Percentiles rank a stretch among this genome's conserved stretches.
Conservation (phyloP, 2,888 invertebrate genomes). For the Tenthredo notha region DNA sequence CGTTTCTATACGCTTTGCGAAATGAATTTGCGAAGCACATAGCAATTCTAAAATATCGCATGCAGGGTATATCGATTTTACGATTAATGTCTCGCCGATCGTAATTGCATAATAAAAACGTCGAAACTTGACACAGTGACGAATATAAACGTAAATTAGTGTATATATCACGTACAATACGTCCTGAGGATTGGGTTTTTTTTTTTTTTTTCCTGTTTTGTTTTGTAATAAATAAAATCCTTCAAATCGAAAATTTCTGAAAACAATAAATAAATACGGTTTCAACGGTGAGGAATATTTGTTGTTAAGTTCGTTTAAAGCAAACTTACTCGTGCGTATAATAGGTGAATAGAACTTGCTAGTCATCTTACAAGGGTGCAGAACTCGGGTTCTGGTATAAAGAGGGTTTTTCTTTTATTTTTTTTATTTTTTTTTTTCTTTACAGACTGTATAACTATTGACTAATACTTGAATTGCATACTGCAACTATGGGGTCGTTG, state of each 20-base stretch:
- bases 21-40: not conserved
- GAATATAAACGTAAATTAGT: not conserved
- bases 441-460: not conserved
- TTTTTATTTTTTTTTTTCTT: not conserved
- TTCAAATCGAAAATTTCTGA: too few species aligned
- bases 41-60: not conserved
- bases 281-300: too few species aligned
- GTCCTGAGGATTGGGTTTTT: not conserved
- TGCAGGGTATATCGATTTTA: not conserved
- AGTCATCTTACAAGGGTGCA: not conserved
- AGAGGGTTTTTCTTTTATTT: not conserved
- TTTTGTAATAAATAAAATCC: too few species aligned
- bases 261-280: too few species aligned
- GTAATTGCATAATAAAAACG: not conserved
- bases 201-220: too few species aligned
- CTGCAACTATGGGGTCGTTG: not conserved
- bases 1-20: not conserved
- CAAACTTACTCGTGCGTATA: not conserved
- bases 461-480: not conserved
- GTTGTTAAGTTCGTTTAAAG: too few species aligned
- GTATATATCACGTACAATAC: constrained; percentile 1
- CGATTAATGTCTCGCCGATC: not conserved
- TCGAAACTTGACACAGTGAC: constrained; percentile 32
- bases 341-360: not conserved
- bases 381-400: too few species aligned